These are phyloP conservation scores for Microtus pennsylvanicus DNA, from an alignment of 2,113 vertebrate species.

Conservation along the genomic window DNA sequence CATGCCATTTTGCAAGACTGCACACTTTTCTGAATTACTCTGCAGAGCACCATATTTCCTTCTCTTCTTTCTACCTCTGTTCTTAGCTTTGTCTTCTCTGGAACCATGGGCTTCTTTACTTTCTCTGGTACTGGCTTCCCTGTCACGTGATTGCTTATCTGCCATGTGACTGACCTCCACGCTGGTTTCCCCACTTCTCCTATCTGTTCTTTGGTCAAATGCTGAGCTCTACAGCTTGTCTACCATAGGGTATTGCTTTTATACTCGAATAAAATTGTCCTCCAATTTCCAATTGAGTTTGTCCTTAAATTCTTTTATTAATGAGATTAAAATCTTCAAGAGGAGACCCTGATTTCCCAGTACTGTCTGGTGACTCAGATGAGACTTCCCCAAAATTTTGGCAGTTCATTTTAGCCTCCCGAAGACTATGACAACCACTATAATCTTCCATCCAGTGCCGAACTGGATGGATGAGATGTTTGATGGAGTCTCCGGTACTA, in stretches of 20 bases:
- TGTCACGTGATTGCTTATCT: neutral
- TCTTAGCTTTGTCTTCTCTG: neutral
- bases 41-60: neutral
- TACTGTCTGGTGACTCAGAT: neutral
- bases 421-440: neutral
- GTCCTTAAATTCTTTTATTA: too few relatives aligned
- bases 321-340: neutral
- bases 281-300: neutral
- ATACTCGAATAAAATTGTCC: neutral
- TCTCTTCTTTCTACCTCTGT: neutral
- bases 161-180: neutral
- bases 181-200: neutral
- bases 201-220: neutral
- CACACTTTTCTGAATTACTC: neutral
- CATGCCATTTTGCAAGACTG: too few relatives aligned
- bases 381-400: neutral
- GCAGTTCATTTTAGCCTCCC: neutral
- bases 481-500: neutral
- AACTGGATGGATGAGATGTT: neutral
- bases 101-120: neutral
- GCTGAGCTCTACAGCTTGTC: neutral
- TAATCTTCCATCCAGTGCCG: neutral
- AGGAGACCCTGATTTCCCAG: neutral
- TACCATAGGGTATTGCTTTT: neutral
- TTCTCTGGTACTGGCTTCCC: too few relatives aligned